Conservation (phyloP, 2,113 vertebrate species). For the Neofelis nebulosa region DNA sequence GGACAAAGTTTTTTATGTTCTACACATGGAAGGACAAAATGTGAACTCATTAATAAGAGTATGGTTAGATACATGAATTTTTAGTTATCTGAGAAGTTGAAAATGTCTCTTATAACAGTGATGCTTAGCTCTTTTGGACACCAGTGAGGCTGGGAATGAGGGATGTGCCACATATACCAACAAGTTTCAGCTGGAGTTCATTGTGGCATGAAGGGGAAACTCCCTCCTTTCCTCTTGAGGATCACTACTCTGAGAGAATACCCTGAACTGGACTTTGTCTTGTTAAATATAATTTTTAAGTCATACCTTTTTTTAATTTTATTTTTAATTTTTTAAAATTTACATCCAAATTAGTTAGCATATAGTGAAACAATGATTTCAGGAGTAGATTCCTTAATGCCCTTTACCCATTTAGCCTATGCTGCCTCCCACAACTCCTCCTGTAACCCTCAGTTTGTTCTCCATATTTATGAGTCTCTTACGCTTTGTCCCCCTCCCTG, state of each 20-base stretch:
- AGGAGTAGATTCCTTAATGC: too few relatives aligned
- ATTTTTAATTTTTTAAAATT: too few relatives aligned
- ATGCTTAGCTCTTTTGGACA: background rate
- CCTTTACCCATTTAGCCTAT: too few relatives aligned
- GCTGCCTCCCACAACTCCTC: too few relatives aligned
- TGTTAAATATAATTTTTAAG: background rate
- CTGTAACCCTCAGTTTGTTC: too few relatives aligned
- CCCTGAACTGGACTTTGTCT: background rate
- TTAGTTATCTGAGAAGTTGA: background rate
- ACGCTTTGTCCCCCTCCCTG: too few relatives aligned
- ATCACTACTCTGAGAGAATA: background rate
- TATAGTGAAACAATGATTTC: too few relatives aligned
- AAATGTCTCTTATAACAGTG: background rate
- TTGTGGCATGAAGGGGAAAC: accelerated
- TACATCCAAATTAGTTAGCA: too few relatives aligned
- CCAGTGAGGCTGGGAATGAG: background rate
- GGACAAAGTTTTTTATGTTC: background rate
- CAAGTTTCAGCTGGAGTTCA: background rate
- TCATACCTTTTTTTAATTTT: background rate
- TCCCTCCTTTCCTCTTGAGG: background rate
- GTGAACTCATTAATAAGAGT: background rate
- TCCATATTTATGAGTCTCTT: too few relatives aligned
- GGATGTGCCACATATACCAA: accelerated
- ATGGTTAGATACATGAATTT: background rate
- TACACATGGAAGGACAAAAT: background rate